Conservation (phyloP, 2,888 invertebrate genomes). For the Drosophila niveifrons region DNA sequence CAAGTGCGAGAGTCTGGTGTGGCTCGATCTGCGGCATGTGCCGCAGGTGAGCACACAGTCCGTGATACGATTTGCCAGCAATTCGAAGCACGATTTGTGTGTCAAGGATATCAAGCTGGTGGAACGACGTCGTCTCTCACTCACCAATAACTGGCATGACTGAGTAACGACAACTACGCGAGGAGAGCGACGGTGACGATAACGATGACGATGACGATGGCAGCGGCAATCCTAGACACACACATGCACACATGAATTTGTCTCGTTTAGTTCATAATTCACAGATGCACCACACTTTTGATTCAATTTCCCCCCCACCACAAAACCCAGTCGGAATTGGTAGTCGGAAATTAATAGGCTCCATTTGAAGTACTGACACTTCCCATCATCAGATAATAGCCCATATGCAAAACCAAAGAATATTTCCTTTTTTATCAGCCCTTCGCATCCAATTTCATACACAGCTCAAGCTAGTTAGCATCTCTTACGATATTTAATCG, state of each 20-base stretch:
- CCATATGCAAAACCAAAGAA: slow-evolving; percentile 64
- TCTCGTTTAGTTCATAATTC: slow-evolving; percentile 40
- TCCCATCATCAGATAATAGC: slow-evolving; percentile 22
- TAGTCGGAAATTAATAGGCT: not conserved
- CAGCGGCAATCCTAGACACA: slow-evolving; percentile 14
- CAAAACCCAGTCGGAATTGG: slow-evolving; percentile 6
- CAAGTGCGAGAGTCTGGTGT: slow-evolving; percentile 90
- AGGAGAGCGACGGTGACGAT: not conserved
- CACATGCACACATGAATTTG: slow-evolving; percentile 14
- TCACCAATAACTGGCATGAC: slow-evolving; percentile 58
- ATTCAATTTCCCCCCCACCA: slow-evolving; percentile 8
- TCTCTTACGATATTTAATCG: not conserved
- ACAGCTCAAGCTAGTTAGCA: not conserved
- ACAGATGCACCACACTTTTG: slow-evolving; percentile 22
- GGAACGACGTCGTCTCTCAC: slow-evolving; percentile 82
- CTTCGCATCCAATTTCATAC: slow-evolving; percentile 31
- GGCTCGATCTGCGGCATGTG: slow-evolving; percentile 92
- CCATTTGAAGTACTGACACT: not conserved
- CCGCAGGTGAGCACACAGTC: slow-evolving; percentile 93
- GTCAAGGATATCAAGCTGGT: slow-evolving; percentile 93
- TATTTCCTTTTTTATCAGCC: slow-evolving; percentile 48
- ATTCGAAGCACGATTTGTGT: slow-evolving; percentile 91
- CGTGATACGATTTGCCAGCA: slow-evolving; percentile 93
- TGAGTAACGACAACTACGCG: slow-evolving; percentile 43
- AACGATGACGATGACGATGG: slow-evolving; percentile 9